Evolutionary conservation across 2,113 vertebrate species (phyloP).

Genomic region (Otus sunia): DNA sequence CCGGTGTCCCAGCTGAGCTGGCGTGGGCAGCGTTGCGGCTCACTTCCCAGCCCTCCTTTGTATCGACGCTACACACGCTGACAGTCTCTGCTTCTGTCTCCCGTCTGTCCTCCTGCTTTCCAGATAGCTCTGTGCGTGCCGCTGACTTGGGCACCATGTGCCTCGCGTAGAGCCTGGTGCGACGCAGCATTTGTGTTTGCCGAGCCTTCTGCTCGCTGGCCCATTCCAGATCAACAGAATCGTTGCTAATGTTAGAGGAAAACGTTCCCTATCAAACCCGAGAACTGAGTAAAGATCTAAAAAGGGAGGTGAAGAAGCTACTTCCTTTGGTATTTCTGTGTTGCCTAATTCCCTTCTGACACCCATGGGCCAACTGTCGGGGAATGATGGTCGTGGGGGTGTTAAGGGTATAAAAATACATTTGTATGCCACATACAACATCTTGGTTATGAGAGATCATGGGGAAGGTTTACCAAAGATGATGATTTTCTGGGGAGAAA

Average conservation of each 20-base stretch:
- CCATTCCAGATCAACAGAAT: background rate
- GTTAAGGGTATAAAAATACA: background rate
- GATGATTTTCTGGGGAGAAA: background rate
- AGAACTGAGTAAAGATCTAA: rapidly evolving
- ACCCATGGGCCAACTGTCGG: background rate
- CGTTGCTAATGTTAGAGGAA: too few relatives aligned
- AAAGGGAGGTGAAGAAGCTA: background rate
- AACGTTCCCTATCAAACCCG: background rate
- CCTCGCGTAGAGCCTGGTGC: background rate
- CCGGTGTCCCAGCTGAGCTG: rapidly evolving
- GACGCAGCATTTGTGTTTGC: background rate
- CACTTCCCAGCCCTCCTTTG: background rate
- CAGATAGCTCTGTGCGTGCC: background rate
- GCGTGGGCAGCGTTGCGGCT: background rate
- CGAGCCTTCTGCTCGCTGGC: background rate
- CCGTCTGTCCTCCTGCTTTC: background rate
- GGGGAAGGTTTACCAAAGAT: conserved; percentile 32
- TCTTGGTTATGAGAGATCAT: background rate
- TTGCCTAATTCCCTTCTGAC: background rate
- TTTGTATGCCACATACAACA: background rate
- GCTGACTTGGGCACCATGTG: background rate
- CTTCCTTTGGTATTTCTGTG: background rate
- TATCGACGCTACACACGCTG: background rate
- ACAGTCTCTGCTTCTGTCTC: background rate
- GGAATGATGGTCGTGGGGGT: background rate